These are phyloP conservation scores for Sylvilagus bachmani DNA, from an alignment of 2,113 vertebrate species.

Conservation along the genomic window DNA sequence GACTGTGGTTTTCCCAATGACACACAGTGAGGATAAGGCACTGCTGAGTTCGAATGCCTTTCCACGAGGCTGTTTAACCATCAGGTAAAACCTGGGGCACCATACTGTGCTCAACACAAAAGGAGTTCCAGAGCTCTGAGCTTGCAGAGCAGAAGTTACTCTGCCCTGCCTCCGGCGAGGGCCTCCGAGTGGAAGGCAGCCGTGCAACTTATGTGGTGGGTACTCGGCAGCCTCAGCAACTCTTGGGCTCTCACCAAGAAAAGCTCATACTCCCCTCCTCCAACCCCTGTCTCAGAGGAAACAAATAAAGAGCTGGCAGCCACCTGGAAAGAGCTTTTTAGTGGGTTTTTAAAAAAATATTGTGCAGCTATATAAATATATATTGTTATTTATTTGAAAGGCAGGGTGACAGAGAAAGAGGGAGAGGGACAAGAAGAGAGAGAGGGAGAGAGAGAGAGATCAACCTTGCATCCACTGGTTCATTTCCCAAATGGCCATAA, in stretches of 20 bases:
- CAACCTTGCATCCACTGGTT: too few species aligned
- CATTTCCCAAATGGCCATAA: too few species aligned
- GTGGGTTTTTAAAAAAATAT: too few species aligned
- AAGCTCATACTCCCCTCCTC: neutral
- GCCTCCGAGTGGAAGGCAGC: neutral
- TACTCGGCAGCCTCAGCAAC: neutral
- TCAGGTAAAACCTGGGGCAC: neutral
- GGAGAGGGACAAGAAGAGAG: too few species aligned
- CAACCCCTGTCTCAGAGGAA: constrained; percentile 17
- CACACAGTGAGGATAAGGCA: neutral
- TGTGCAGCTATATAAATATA: too few species aligned
- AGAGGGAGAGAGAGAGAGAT: too few species aligned
- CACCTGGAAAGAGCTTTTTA: neutral
- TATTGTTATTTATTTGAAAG: too few species aligned
- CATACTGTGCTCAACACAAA: neutral
- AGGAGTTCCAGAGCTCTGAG: constrained; percentile 26
- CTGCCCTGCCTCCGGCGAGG: neutral
- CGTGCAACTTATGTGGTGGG: neutral
- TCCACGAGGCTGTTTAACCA: neutral
- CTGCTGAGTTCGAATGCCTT: neutral
- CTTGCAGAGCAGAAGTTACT: neutral
- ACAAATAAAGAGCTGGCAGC: constrained; percentile 8
- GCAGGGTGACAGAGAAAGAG: too few species aligned
- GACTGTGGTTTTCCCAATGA: neutral
- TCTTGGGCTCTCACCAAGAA: constrained; percentile 22